Evolutionary conservation across 1,140 invertebrate genomes (phyloP).

Genomic region (Formica selysi): DNA sequence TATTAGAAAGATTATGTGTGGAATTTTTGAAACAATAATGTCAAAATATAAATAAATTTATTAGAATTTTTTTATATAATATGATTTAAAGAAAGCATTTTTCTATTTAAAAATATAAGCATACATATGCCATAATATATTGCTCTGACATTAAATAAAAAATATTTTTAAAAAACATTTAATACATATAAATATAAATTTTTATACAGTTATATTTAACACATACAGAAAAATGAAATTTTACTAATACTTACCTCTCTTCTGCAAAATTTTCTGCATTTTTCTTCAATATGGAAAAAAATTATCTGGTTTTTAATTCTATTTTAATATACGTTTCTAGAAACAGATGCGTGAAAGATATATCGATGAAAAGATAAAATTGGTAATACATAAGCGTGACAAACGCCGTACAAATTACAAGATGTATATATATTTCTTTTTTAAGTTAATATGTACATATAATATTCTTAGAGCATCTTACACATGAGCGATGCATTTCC

Average conservation of each 20-base stretch:
- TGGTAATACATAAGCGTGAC: not conserved
- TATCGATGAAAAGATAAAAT: slow-evolving; percentile 6
- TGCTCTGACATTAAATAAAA: not conserved
- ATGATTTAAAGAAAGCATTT: not conserved
- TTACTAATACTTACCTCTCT: slow-evolving; percentile 61
- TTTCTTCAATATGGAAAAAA: slow-evolving; percentile 64
- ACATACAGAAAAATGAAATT: slow-evolving; percentile 16
- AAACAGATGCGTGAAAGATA: not conserved
- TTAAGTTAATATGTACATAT: slow-evolving; percentile 66
- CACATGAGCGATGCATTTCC: slow-evolving; percentile 32
- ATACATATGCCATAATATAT: not conserved
- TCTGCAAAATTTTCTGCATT: slow-evolving; percentile 61
- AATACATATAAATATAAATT: not conserved
- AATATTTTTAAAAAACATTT: slow-evolving; percentile 7
- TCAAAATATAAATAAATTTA: slow-evolving; percentile 13
- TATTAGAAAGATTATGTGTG: not conserved
- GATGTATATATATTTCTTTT: slow-evolving; percentile 41
- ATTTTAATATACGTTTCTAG: slow-evolving; percentile 41
- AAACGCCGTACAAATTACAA: slow-evolving; percentile 45
- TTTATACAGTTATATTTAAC: not conserved
- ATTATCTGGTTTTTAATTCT: slow-evolving; percentile 46
- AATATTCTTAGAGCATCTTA: slow-evolving; percentile 45
- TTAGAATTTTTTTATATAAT: not conserved
- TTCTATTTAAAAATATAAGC: not conserved
- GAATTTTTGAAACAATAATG: not conserved